Evolutionary conservation across 2,113 vertebrate species (phyloP).

Genomic region (Aspiorhynchus laticeps): DNA sequence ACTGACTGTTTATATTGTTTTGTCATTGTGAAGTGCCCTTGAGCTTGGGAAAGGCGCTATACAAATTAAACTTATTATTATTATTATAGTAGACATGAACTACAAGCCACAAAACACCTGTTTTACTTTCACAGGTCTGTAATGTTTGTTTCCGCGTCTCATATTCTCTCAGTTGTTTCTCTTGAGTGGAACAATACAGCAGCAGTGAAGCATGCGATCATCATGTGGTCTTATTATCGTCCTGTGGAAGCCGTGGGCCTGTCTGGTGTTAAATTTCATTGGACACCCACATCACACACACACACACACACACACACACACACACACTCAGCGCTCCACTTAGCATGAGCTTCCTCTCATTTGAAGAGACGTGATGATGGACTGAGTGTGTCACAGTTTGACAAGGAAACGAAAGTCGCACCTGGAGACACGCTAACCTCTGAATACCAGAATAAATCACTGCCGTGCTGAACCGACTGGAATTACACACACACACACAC

Average conservation of each 20-base stretch:
- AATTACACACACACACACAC: background rate
- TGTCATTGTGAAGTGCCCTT: too few relatives aligned
- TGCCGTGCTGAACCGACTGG: background rate
- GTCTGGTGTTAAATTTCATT: conserved; percentile 46
- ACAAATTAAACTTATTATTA: too few relatives aligned
- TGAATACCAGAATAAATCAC: conserved; percentile 29
- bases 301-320: conserved; percentile 18
- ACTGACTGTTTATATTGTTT: too few relatives aligned
- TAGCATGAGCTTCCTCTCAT: conserved; percentile 2
- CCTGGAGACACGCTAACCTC: conserved; percentile 20
- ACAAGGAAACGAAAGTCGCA: conserved; percentile 2
- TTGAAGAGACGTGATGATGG: conserved; percentile 15
- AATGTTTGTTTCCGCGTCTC: background rate
- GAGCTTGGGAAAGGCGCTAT: too few relatives aligned
- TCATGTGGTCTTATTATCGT: conserved; percentile 27
- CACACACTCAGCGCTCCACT: conserved; percentile 18
- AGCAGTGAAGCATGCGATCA: background rate
- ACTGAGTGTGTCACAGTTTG: conserved; percentile 23
- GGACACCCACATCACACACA: conserved; percentile 41
- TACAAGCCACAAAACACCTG: background rate
- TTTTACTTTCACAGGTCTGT: background rate
- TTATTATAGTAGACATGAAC: too few relatives aligned
- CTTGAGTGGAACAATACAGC: background rate
- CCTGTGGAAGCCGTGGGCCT: conserved; percentile 10
- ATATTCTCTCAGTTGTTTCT: background rate